phyloP scores from a whole-genome alignment of 2,888 invertebrate species.

The Caenorhabditis macrosperma region DNA sequence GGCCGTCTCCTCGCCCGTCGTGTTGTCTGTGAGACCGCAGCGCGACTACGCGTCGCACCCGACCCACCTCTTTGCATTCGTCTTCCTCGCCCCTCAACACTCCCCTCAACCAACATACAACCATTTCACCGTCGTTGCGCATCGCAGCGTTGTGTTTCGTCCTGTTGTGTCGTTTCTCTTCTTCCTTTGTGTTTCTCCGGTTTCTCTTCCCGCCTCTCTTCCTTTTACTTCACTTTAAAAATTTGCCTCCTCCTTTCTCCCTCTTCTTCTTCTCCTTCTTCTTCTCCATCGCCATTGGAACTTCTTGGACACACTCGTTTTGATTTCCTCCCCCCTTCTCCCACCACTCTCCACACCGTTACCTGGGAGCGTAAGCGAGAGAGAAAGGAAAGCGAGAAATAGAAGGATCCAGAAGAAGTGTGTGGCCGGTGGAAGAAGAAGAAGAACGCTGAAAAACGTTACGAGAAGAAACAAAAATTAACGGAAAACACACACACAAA shows the following conservation, averaged over 20 bases:
- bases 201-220: slow-evolving; percentile 15
- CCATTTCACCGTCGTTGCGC: slow-evolving; percentile 17
- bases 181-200: slow-evolving; percentile 17
- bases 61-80: slow-evolving; percentile 19
- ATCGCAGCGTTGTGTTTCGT: slow-evolving; percentile 22
- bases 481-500: too few relatives aligned
- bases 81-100: slow-evolving; percentile 28
- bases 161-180: slow-evolving; percentile 15
- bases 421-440: too few relatives aligned
- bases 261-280: slow-evolving; percentile 1
- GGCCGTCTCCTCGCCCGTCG: background rate
- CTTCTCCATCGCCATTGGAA: background rate
- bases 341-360: background rate
- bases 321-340: background rate
- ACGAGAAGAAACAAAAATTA: too few relatives aligned
- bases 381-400: background rate
- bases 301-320: background rate
- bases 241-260: background rate
- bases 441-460: too few relatives aligned
- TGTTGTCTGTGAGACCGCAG: slow-evolving; percentile 27
- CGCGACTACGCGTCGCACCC: slow-evolving; percentile 35
- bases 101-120: slow-evolving; percentile 26
- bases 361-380: background rate
- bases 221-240: slow-evolving; percentile 6
- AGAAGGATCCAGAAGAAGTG: background rate